These are phyloP conservation scores for Athrips mouffetella DNA, from an alignment of 2,888 invertebrate genomes.

Conservation along the genomic window DNA sequence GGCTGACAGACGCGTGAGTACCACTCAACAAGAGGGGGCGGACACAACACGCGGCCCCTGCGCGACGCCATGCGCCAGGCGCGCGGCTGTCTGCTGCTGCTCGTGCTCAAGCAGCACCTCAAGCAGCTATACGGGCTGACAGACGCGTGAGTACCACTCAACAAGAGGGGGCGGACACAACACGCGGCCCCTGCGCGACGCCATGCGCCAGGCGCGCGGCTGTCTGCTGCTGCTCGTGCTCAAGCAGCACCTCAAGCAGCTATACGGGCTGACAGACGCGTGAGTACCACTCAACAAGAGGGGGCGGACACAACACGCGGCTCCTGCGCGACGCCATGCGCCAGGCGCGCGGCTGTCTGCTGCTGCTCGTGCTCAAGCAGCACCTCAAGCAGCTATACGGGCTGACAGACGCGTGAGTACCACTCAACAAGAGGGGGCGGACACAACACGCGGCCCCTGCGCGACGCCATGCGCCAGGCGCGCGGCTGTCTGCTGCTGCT, in stretches of 20 bases:
- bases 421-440: too few species aligned
- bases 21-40: too few species aligned
- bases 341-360: not conserved
- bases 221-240: not conserved
- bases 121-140: constrained; percentile 97
- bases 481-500: too few species aligned
- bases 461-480: constrained; percentile 39
- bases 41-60: constrained; percentile 86
- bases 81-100: constrained; percentile 95
- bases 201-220: not conserved
- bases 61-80: constrained; percentile 94
- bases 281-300: too few species aligned
- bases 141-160: too few species aligned
- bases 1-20: too few species aligned
- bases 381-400: not conserved
- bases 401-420: too few species aligned
- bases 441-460: not conserved
- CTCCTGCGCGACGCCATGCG: not conserved
- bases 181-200: not conserved
- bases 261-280: too few species aligned
- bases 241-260: not conserved
- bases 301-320: too few species aligned
- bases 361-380: not conserved
- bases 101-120: constrained; percentile 96
- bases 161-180: too few species aligned